Percentiles rank a stretch among this genome's conserved stretches.
Conservation (phyloP, 2,888 invertebrate species). For the Andrena dorsata region DNA sequence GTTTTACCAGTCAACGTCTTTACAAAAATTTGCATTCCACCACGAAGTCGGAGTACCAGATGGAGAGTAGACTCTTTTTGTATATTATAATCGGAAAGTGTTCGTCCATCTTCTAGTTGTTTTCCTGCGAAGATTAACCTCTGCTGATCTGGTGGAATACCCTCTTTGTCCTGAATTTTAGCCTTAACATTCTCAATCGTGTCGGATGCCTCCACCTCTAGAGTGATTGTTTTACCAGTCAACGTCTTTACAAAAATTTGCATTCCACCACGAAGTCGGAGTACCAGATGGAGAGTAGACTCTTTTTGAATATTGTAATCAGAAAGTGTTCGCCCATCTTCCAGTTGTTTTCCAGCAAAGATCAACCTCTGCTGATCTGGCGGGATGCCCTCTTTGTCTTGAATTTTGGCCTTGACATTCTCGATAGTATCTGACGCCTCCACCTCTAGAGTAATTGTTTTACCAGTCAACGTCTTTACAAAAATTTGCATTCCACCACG, state of each 20-base stretch:
- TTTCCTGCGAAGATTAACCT: slow-evolving; percentile 56
- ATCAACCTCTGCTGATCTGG: slow-evolving; percentile 95
- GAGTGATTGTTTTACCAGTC: slow-evolving; percentile 36
- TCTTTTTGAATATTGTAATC: slow-evolving; percentile 98
- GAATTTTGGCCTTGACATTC: slow-evolving; percentile 55
- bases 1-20: neutral
- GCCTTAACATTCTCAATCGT: slow-evolving; percentile 38
- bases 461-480: slow-evolving; percentile 69
- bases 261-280: slow-evolving; percentile 94
- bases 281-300: slow-evolving; percentile 94
- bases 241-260: slow-evolving; percentile 47
- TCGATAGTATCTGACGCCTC: slow-evolving; percentile 60
- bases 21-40: neutral
- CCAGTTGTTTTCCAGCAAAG: slow-evolving; percentile 97
- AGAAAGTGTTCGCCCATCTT: slow-evolving; percentile 96
- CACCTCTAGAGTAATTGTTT: slow-evolving; percentile 71
- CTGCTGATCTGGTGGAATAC: slow-evolving; percentile 47
- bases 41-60: slow-evolving; percentile 38
- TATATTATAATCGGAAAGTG: slow-evolving; percentile 51
- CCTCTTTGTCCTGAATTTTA: slow-evolving; percentile 44
- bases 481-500: slow-evolving; percentile 90
- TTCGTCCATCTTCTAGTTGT: slow-evolving; percentile 56
- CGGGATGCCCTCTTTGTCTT: slow-evolving; percentile 87
- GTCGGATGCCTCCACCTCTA: slow-evolving; percentile 41
- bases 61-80: slow-evolving; percentile 55